A percentile compares a stretch with the other conserved stretches of the same genome.
These are phyloP conservation scores for Monochamus alternatus DNA, from an alignment of 2,888 invertebrate species.

Conservation along the genomic window DNA sequence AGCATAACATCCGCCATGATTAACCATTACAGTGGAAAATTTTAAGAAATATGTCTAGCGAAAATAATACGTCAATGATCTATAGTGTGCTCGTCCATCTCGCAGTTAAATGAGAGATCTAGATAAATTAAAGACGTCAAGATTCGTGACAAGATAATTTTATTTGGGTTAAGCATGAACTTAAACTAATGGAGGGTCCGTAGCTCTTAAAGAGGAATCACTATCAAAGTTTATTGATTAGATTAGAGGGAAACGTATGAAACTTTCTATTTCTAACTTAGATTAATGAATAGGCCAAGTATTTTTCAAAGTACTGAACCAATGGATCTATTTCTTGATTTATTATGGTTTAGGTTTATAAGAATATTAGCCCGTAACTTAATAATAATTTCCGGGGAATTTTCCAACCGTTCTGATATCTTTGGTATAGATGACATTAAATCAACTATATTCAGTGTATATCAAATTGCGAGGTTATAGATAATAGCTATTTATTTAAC, in stretches of 20 bases:
- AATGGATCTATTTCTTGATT: conserved; percentile 8
- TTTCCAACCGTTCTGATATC: not conserved
- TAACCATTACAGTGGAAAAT: too few relatives aligned
- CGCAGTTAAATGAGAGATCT: conserved; percentile 16
- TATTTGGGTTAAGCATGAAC: conserved; percentile 31
- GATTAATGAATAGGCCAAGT: conserved; percentile 34
- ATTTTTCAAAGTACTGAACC: conserved; percentile 27
- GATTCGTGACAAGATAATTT: conserved; percentile 37
- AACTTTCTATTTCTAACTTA: conserved; percentile 34
- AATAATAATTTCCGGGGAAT: conserved; percentile 1
- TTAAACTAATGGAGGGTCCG: conserved; percentile 24
- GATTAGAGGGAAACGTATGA: conserved; percentile 25
- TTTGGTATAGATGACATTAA: not conserved
- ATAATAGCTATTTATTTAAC: too few relatives aligned
- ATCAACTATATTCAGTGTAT: too few relatives aligned
- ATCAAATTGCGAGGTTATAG: too few relatives aligned
- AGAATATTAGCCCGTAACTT: conserved; percentile 6
- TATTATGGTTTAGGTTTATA: conserved; percentile 26
- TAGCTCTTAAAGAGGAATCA: conserved; percentile 21
- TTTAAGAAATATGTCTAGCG: too few relatives aligned
- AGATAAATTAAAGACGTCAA: conserved; percentile 34
- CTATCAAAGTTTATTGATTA: conserved; percentile 31
- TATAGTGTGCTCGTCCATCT: not conserved
- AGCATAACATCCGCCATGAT: too few relatives aligned
- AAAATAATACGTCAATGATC: conserved; percentile 18